These are phyloP conservation scores for Siniperca scherzeri DNA, from an alignment of 2,797 vertebrate species.

Conservation along the genomic window DNA sequence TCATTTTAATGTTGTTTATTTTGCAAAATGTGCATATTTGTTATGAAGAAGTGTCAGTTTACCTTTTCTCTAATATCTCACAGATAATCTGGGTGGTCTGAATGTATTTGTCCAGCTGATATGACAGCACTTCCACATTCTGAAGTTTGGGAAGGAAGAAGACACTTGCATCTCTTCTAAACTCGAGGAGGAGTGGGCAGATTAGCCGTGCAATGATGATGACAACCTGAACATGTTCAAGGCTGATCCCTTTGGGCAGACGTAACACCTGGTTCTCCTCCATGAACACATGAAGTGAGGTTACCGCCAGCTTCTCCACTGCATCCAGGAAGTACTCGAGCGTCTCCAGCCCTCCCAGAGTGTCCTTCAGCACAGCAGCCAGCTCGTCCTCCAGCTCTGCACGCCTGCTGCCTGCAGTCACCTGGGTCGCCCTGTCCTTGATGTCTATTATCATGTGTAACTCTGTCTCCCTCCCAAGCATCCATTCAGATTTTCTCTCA, in stretches of 20 bases:
- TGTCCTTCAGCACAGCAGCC: slow-evolving; percentile 60
- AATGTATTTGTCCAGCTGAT: slow-evolving; percentile 79
- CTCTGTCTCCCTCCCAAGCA: slow-evolving; percentile 63
- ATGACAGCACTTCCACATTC: slow-evolving; percentile 75
- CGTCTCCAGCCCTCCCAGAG: slow-evolving; percentile 71
- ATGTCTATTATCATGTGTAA: slow-evolving; percentile 72
- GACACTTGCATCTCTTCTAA: slow-evolving; percentile 69
- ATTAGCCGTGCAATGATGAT: slow-evolving; percentile 53
- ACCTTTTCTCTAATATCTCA: slow-evolving; percentile 72
- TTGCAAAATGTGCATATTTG: background rate
- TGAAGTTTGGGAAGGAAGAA: slow-evolving; percentile 79
- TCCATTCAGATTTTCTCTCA: slow-evolving; percentile 66
- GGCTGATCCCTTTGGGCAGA: slow-evolving; percentile 44
- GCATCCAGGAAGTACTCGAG: slow-evolving; percentile 77
- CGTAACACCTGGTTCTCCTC: slow-evolving; percentile 44
- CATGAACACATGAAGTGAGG: slow-evolving; percentile 76
- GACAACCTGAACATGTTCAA: slow-evolving; percentile 44
- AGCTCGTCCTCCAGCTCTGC: slow-evolving; percentile 75
- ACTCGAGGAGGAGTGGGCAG: slow-evolving; percentile 73
- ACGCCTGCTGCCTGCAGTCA: slow-evolving; percentile 43
- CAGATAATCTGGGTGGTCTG: slow-evolving; percentile 69
- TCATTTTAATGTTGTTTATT: background rate
- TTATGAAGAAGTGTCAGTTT: background rate
- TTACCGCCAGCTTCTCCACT: slow-evolving; percentile 81
- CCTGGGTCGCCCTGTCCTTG: slow-evolving; percentile 52